These are phyloP conservation scores for Panonychus citri DNA, from an alignment of 1,140 invertebrate species.

Conservation along the genomic window DNA sequence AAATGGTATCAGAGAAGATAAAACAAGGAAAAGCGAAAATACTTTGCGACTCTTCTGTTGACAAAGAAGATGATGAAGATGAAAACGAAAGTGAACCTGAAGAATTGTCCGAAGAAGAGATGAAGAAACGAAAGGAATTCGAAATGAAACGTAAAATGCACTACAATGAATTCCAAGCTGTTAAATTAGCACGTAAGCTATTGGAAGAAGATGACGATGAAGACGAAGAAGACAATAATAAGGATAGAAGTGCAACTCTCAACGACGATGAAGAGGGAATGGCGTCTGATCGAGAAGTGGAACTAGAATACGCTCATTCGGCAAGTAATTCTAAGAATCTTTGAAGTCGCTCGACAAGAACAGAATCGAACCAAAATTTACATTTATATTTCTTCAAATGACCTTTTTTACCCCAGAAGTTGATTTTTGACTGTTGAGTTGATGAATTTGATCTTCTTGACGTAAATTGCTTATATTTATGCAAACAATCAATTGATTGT, in stretches of 20 bases:
- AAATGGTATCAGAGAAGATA: background rate
- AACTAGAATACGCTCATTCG: background rate
- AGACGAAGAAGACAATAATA: constrained; percentile 27
- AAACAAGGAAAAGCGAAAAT: constrained; percentile 29
- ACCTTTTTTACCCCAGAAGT: too few species aligned
- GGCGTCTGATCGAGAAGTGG: background rate
- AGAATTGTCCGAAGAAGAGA: constrained; percentile 13
- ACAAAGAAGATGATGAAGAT: constrained; percentile 21
- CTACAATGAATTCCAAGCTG: constrained; percentile 87
- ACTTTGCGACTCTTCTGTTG: constrained; percentile 32
- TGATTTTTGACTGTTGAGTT: too few species aligned
- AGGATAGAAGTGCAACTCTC: background rate
- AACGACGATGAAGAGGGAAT: background rate
- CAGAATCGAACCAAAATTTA: too few species aligned
- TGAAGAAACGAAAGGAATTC: constrained; percentile 11
- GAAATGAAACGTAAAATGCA: constrained; percentile 43
- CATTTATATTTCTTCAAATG: too few species aligned
- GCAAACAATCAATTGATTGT: too few species aligned
- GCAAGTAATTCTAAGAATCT: too few species aligned
- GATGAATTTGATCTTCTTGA: too few species aligned
- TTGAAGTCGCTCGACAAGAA: too few species aligned
- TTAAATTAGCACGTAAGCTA: constrained; percentile 64
- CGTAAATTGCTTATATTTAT: too few species aligned
- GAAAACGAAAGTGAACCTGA: background rate
- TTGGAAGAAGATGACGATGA: constrained; percentile 72